Evolutionary conservation across 2,113 vertebrate species (phyloP).

Genomic region (Ursus arctos): DNA sequence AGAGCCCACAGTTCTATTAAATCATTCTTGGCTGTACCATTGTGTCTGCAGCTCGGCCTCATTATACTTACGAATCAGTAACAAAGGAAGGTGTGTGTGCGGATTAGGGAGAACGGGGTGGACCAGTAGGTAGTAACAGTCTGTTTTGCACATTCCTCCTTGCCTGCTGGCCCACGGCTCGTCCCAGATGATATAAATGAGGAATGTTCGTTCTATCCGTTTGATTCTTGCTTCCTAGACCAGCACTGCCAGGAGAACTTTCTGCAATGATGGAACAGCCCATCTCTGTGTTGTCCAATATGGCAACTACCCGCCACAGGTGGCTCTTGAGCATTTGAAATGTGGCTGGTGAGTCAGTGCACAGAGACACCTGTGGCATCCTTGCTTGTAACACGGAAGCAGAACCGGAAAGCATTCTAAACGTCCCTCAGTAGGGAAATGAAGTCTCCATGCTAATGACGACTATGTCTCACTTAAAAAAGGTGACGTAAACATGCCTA

Average conservation of each 20-base stretch:
- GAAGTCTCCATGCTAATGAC: neutral
- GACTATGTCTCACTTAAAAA: neutral
- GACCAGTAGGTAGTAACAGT: neutral
- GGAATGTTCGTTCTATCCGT: neutral
- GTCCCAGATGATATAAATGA: neutral
- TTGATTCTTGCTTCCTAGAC: neutral
- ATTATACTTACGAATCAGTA: neutral
- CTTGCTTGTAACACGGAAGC: neutral
- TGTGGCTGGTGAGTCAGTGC: neutral
- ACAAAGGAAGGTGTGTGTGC: neutral
- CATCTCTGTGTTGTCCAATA: neutral
- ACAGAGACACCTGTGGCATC: neutral
- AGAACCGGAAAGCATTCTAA: neutral
- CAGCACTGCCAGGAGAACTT: neutral
- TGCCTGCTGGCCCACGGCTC: neutral
- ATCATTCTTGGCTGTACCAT: neutral
- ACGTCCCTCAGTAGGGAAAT: neutral
- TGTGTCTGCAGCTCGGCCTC: neutral
- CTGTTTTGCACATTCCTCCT: neutral
- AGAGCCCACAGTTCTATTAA: neutral
- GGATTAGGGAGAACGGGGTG: neutral
- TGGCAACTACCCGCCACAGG: neutral
- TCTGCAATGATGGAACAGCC: neutral
- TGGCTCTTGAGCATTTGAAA: neutral
- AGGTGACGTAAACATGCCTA: neutral